Evolutionary conservation across 1,140 invertebrate genomes (phyloP).

Genomic region (Hydropsyche tenuis): DNA sequence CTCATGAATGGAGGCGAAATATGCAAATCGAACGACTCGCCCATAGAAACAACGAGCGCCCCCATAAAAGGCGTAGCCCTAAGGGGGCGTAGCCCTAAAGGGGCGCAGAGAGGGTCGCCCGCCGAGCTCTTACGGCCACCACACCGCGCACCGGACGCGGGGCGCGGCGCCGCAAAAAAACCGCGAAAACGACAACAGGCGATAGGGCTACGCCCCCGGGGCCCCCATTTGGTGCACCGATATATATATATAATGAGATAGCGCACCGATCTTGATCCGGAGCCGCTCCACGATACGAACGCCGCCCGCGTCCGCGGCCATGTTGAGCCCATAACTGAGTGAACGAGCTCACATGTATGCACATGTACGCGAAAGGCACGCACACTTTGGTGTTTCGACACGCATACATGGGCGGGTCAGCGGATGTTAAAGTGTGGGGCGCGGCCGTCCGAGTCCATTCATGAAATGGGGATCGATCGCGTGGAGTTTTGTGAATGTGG

Average conservation of each 20-base stretch:
- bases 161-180: conserved; percentile 41
- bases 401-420: background rate
- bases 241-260: no score
- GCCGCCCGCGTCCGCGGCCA: conserved; percentile 83
- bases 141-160: conserved; percentile 60
- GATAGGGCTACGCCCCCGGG: conserved; percentile 16
- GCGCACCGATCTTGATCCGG: conserved; percentile 86
- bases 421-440: background rate
- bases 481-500: background rate
- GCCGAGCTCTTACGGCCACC: conserved; percentile 15
- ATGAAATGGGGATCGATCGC: background rate
- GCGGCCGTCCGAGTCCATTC: no score
- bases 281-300: conserved; percentile 85
- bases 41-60: no score
- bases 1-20: no score
- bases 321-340: conserved; percentile 78
- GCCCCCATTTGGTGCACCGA: no score
- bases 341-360: background rate
- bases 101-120: conserved; percentile 20
- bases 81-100: background rate
- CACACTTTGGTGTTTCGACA: background rate
- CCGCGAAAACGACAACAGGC: background rate
- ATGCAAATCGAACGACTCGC: no score
- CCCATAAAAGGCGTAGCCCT: no score
- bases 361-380: background rate